Evolutionary conservation across 2,113 vertebrate genomes (phyloP).

Genomic region (mouse (Mus musculus)): GRCm39 chr6:91955501-91956000

Average conservation of each 20-base stretch:
- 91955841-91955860: not conserved
- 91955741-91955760: conserved; percentile 67
- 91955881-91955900: conserved; percentile 41
- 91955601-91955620: not conserved
- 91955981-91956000: conserved; percentile 29
- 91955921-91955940: conserved; percentile 61
- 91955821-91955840: not conserved
- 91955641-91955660: not conserved
- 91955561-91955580: not conserved
- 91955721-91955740: conserved; percentile 65
- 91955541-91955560: not conserved
- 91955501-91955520: not conserved
- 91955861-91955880: conserved; percentile 9
- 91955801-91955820: not conserved
- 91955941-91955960: not conserved
- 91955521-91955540: not conserved
- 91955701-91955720: conserved; percentile 75
- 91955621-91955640: not conserved
- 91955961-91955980: conserved; percentile 11
- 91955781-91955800: conserved; percentile 81
- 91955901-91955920: conserved; percentile 56
- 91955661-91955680: conserved; percentile 42
- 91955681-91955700: conserved; percentile 78
- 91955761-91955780: conserved; percentile 86
- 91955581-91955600: not conserved